Percentiles rank a stretch among this genome's conserved stretches.
These are phyloP conservation scores for Saimiri boliviensis DNA, from an alignment of 2,113 vertebrate species.

Conservation along the genomic window DNA sequence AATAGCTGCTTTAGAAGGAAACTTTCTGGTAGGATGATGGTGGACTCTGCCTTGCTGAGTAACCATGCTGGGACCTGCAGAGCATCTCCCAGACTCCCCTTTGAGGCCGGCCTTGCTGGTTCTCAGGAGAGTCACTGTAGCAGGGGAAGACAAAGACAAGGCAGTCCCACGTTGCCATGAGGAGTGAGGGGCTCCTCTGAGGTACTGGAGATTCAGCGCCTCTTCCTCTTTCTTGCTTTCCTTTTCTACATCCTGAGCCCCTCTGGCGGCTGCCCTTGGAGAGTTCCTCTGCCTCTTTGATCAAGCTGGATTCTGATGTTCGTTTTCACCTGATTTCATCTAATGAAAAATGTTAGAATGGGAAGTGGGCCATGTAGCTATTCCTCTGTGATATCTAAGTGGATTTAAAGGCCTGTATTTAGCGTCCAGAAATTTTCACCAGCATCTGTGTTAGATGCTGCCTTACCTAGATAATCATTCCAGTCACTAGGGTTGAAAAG, in stretches of 20 bases:
- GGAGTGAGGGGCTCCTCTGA: neutral
- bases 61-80: too few relatives aligned
- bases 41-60: neutral
- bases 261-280: neutral
- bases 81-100: neutral
- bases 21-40: neutral
- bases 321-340: constrained; percentile 29
- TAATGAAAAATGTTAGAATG: neutral
- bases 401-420: neutral
- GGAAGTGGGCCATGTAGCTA: neutral
- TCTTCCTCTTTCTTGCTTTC: too few relatives aligned
- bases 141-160: neutral
- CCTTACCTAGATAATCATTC: neutral
- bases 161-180: too few relatives aligned
- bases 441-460: neutral
- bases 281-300: neutral
- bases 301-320: neutral
- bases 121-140: neutral
- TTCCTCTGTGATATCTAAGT: neutral
- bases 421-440: neutral
- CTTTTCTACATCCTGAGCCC: neutral
- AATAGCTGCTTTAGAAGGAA: neutral
- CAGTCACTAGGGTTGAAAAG: neutral
- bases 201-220: rapidly evolving
- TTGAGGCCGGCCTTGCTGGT: neutral